phyloP scores from a whole-genome alignment of 2,113 vertebrate species.

The Forbesichthys papilliferus region DNA sequence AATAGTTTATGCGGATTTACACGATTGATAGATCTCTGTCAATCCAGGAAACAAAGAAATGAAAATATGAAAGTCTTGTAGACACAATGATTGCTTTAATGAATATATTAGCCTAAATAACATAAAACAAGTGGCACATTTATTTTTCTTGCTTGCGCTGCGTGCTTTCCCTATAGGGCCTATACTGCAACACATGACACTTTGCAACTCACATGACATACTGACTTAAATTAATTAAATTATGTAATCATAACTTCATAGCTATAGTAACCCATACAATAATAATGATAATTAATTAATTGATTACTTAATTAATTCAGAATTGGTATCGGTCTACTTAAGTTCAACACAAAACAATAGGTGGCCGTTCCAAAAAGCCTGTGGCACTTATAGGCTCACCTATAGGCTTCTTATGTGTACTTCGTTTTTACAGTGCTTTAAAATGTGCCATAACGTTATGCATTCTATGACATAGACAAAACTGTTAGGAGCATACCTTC shows the following conservation, averaged over 20 bases:
- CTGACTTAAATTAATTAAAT: no score
- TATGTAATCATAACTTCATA: no score
- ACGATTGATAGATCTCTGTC: no score
- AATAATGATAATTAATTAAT: no score
- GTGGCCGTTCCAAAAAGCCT: not conserved
- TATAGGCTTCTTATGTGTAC: not conserved
- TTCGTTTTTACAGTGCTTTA: slow-evolving; percentile 70
- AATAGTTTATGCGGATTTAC: not conserved
- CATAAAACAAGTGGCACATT: no score
- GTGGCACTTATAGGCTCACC: not conserved
- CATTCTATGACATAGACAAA: slow-evolving; percentile 43
- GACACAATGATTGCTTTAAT: not conserved
- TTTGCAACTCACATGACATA: not conserved
- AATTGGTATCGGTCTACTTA: no score
- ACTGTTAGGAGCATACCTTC: slow-evolving; percentile 60
- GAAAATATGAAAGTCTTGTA: not conserved
- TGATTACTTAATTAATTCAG: no score
- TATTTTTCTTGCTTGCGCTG: no score
- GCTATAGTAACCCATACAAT: no score
- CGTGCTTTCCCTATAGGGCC: no score
- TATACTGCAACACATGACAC: not conserved
- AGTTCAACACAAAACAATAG: no score
- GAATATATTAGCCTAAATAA: not conserved
- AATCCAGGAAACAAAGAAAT: not conserved
- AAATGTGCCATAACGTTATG: slow-evolving; percentile 66